Evolutionary conservation across 1,140 invertebrate genomes (phyloP), one percentile per base, ranked within the genome.

Genomic region (Camponotus pennsylvanicus): DNA sequence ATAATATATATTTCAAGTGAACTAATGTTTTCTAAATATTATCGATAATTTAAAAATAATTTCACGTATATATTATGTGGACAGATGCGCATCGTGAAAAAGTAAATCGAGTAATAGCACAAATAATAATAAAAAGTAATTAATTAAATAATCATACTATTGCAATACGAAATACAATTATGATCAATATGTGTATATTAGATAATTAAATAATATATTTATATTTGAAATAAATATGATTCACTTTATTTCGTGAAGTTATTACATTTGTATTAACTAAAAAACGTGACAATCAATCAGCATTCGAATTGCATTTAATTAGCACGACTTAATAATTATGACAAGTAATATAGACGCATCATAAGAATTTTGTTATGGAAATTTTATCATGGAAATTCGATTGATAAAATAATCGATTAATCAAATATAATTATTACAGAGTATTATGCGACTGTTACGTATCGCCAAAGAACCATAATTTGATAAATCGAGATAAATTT

Each of bases 401-500:
- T 8, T 42, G 40, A 42, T 42, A 42, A 42, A 42, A 42, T 42
- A 42, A 49, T 11, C 18, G 18, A 73, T 4, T 37, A 9, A 45
- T 75, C 6, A 11, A 59, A 27, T 27, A 34, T 57, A 42, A n/a
- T 42, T 18, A 15, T 11, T 18, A 37, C 18, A 15, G 32, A 8
- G 18, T 21, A 57, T 75, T 40, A 40, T 1, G 1, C 27, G 11
- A 8, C 42, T 42, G 1, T 49, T 6, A n/a, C 2, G 1, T 21
- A 15, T 37, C 18, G 34, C 5, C 11, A 27, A 3, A n/a, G 21
- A 27, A 40, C 40, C 9, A 11, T 49, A 49, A 49, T 3, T 64
- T 27, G 27, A 45, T 8, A 27, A 45, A 63, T 75, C 34, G 27
- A 27, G 27, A 86, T 42, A 4, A 42, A 3, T 70, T 88, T 40